A percentile compares a stretch with the other conserved stretches of the same genome.
phyloP scores from a whole-genome alignment of 2,113 vertebrate species.

The Anolis carolinensis region DNA sequence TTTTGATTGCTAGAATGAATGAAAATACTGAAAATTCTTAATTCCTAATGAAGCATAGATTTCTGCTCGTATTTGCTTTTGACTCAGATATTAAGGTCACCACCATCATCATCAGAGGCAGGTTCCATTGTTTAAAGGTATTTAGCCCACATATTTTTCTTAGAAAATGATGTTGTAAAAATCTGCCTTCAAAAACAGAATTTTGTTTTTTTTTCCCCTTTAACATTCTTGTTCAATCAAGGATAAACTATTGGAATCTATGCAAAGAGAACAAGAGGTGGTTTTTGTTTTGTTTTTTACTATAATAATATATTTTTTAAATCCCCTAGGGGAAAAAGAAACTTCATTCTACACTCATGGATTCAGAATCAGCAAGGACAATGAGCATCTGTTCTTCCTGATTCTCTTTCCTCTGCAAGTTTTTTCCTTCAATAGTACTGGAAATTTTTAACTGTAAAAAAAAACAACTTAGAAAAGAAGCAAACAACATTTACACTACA shows the following conservation, averaged over 20 bases:
- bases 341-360: conserved; percentile 2
- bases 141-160: background rate
- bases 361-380: background rate
- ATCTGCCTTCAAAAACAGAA: background rate
- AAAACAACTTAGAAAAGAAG: background rate
- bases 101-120: too few relatives aligned
- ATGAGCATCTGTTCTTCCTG: background rate
- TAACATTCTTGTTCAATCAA: background rate
- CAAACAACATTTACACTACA: background rate
- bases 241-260: background rate
- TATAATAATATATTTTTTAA: background rate
- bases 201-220: background rate
- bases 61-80: background rate
- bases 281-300: background rate
- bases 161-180: background rate
- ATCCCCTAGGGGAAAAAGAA: background rate
- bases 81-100: too few relatives aligned
- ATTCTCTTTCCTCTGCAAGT: accelerated
- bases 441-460: background rate
- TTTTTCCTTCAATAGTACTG: background rate
- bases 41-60: background rate
- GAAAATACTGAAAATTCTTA: background rate
- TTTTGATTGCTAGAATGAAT: background rate
- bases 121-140: background rate
- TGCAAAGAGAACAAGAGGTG: background rate